Evolutionary conservation across 2,797 vertebrate species (phyloP), one percentile per base, ranked within the genome.

Genomic region (Hypotaenidia philippensis): DNA sequence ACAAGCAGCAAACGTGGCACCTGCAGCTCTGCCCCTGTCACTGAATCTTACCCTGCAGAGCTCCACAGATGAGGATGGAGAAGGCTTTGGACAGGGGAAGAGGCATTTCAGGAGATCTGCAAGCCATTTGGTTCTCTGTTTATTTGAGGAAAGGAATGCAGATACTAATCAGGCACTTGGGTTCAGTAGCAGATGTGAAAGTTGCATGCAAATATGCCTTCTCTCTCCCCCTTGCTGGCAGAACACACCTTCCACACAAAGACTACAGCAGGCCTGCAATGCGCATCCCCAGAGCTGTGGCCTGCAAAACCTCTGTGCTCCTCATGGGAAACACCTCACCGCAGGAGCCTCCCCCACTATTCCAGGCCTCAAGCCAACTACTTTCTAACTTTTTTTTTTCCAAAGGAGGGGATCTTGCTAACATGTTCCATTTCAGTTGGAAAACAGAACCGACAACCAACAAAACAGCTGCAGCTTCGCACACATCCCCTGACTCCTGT

Each of bases 101-200:
- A 80, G 16, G 7, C 4, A 0, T 59, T 90, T 66, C 13, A 45
- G 45, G 68, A 93, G 63, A 40, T 94, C 90, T 88, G 70, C 52
- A 61, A 82, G 59, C 85, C 93, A 94, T 97, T 97, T 95, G 91
- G 34, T 70, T 76, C 89, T 71, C 83, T 90, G 83, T 95, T 96
- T 94, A 78, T 94, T 83, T 79, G 70, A 34, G 66, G 83, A 87
- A 93, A 95, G 91, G 93, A 94, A 95, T 88, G 93, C 70, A 94
- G 95, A 91, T 79, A 84, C 80, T 76, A 79, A 95, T 95, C 94
- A 86, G 83, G 63, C 76, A 90, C 87, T 81, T 40, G 77, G 87
- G 74, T 88, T 95, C 47, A 61, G 83, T 6, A 60, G 90, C 94
- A 93, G 94, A 95, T 93, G 96, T 87, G 86, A 76, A 95, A 95